phyloP scores from a whole-genome alignment of 1,140 invertebrate species.

The Lasioglossum albipes region DNA sequence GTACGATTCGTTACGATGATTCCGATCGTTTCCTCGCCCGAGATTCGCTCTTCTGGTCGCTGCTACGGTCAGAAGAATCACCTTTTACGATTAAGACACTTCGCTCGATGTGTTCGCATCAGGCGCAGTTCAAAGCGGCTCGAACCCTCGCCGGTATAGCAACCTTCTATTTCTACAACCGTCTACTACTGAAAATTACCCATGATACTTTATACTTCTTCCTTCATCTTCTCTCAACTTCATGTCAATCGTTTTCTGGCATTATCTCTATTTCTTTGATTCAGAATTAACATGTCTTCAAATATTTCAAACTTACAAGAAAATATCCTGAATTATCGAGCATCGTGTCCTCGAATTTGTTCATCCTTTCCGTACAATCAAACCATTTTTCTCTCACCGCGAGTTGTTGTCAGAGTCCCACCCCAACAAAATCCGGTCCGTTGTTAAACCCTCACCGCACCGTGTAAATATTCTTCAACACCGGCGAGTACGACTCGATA shows the following conservation, averaged over 20 bases:
- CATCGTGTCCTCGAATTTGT: not conserved
- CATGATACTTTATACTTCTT: no score
- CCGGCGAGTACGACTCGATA: not conserved
- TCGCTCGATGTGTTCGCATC: not conserved
- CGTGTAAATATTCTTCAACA: not conserved
- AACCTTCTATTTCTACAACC: not conserved
- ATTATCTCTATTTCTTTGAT: no score
- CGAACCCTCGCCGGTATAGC: not conserved
- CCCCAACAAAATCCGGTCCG: not conserved
- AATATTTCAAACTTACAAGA: no score
- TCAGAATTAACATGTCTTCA: no score
- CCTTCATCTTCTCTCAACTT: no score
- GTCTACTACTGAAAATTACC: not conserved
- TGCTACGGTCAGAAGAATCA: not conserved
- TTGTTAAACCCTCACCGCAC: not conserved
- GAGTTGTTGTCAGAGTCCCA: not conserved
- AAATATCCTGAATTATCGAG: no score
- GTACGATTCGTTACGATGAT: conserved; percentile 36
- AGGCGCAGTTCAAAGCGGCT: not conserved
- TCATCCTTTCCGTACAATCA: not conserved
- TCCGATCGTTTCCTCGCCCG: not conserved
- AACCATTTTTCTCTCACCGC: not conserved
- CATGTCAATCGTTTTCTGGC: no score
- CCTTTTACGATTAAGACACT: conserved; percentile 13
- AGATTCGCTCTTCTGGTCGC: not conserved